Conservation (phyloP, 2,797 vertebrate genomes). For the Poecilia picta region DNA sequence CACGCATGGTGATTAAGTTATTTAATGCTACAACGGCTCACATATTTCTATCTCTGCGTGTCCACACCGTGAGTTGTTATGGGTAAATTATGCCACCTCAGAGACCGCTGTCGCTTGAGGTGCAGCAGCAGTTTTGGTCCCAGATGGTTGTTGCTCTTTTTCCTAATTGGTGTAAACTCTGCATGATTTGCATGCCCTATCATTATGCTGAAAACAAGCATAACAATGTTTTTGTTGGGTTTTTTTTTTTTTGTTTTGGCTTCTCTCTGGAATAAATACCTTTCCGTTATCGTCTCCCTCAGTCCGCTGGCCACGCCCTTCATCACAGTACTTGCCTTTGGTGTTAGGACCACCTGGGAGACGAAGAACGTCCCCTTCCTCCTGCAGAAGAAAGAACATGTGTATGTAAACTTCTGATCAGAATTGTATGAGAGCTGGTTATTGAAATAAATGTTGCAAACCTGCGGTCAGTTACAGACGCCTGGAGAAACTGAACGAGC, state of each 20-base stretch:
- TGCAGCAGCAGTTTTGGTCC: conserved; percentile 24
- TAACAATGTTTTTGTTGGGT: background rate
- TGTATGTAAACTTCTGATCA: background rate
- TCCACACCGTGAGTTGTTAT: conserved; percentile 11
- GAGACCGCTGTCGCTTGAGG: conserved; percentile 17
- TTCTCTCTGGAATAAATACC: conserved; percentile 56
- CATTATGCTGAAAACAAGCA: background rate
- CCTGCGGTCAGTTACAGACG: conserved; percentile 92
- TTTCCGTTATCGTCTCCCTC: conserved; percentile 98
- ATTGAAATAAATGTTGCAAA: conserved; percentile 25
- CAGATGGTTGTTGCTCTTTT: background rate
- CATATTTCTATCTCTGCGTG: conserved; percentile 15
- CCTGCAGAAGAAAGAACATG: conserved; percentile 74
- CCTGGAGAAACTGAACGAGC: conserved; percentile 95
- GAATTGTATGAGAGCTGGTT: background rate
- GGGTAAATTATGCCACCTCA: conserved; percentile 31
- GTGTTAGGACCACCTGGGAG: conserved; percentile 97
- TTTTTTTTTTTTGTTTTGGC: background rate
- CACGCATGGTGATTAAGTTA: conserved; percentile 43
- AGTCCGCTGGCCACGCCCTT: conserved; percentile 96
- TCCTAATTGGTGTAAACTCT: background rate
- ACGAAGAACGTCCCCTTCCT: conserved; percentile 98
- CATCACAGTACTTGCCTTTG: conserved; percentile 98
- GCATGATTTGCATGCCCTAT: background rate
- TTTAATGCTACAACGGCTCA: conserved; percentile 57